A percentile compares a stretch with the other conserved stretches of the same genome.
These are phyloP conservation scores for Galeopterus variegatus DNA, from an alignment of 2,113 vertebrate species.

Conservation along the genomic window DNA sequence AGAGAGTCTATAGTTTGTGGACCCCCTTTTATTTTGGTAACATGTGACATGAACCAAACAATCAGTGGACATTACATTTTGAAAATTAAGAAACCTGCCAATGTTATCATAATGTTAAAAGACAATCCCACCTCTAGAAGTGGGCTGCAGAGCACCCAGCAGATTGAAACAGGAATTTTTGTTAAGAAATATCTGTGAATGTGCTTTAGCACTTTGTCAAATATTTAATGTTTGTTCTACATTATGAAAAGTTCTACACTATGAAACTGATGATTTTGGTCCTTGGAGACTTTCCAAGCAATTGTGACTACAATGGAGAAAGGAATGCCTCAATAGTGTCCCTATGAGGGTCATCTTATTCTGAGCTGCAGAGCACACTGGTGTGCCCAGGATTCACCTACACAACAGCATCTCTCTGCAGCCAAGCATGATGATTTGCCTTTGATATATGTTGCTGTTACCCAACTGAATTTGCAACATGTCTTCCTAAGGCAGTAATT, in stretches of 20 bases:
- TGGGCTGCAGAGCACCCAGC: background rate
- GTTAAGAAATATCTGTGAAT: background rate
- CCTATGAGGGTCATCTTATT: background rate
- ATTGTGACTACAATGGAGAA: background rate
- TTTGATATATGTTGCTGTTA: background rate
- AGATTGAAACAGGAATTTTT: background rate
- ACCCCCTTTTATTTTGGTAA: background rate
- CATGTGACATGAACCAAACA: background rate
- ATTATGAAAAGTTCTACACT: background rate
- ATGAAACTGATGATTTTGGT: background rate
- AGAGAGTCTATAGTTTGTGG: background rate
- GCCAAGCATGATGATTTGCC: background rate
- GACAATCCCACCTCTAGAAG: background rate
- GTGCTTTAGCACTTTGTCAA: background rate
- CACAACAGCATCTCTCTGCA: background rate
- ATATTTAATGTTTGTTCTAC: conserved; percentile 7
- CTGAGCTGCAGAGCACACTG: background rate
- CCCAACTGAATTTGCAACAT: background rate
- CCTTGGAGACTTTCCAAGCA: background rate
- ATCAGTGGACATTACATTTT: background rate
- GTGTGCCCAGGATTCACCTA: background rate
- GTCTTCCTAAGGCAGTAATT: background rate
- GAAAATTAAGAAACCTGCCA: background rate
- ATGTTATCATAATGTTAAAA: background rate
- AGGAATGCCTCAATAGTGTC: background rate